These are phyloP conservation scores for Eptesicus fuscus DNA, from an alignment of 2,113 vertebrate species.

Conservation along the genomic window DNA sequence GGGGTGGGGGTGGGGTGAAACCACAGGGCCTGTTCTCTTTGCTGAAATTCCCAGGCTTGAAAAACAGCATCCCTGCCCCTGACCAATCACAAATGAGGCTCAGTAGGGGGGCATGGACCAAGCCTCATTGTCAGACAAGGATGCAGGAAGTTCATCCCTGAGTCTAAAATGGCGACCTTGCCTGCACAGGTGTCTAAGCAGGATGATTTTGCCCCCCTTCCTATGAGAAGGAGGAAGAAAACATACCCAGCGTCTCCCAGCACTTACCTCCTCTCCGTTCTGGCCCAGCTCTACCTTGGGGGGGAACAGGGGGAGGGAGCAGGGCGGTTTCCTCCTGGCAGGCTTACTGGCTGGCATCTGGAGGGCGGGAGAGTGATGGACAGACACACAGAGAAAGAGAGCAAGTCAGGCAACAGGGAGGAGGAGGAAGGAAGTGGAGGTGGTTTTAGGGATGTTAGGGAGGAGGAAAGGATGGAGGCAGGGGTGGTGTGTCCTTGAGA, in stretches of 20 bases:
- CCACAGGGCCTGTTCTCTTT: background rate
- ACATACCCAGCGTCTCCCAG: fast-evolving
- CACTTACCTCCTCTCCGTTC: slow-evolving; percentile 85
- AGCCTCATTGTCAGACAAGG: background rate
- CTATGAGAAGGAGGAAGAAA: background rate
- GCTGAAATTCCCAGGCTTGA: background rate
- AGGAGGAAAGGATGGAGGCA: background rate
- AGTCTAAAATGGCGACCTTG: background rate
- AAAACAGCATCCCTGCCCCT: background rate
- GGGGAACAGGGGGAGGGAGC: slow-evolving; percentile 82
- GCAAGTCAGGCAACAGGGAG: slow-evolving; percentile 59
- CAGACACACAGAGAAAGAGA: slow-evolving; percentile 55
- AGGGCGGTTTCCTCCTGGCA: slow-evolving; percentile 84
- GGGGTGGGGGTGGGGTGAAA: too few relatives aligned
- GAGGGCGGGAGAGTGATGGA: slow-evolving; percentile 71
- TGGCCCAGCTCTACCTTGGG: slow-evolving; percentile 80
- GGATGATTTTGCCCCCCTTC: background rate
- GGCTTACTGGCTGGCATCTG: slow-evolving; percentile 82
- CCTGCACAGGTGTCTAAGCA: background rate
- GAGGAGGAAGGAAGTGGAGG: background rate
- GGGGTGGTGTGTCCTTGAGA: fast-evolving
- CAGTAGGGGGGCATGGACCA: background rate
- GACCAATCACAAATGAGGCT: background rate
- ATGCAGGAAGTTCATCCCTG: background rate
- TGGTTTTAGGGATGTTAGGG: background rate